Conservation (phyloP, 2,797 vertebrate genomes). For the Pantherophis alleghaniensis region DNA sequence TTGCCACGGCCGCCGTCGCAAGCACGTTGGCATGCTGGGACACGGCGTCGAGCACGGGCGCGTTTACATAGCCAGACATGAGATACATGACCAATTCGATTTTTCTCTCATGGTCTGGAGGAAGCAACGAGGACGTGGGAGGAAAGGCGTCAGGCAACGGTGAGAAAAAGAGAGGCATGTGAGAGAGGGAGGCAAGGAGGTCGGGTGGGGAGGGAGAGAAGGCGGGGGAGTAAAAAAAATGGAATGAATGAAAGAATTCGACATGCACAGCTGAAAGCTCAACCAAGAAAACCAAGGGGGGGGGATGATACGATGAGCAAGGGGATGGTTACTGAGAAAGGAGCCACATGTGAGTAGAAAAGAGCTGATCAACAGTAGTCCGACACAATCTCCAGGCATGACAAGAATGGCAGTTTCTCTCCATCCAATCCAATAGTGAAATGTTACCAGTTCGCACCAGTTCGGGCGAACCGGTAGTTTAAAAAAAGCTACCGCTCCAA, state of each 20-base stretch:
- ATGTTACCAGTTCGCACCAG: too few relatives aligned
- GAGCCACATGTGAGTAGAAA: conserved; percentile 16
- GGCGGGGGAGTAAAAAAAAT: conserved; percentile 31
- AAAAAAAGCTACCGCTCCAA: too few relatives aligned
- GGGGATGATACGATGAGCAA: background rate
- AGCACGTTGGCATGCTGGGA: conserved; percentile 89
- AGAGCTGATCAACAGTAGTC: background rate
- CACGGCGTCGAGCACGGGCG: conserved; percentile 84
- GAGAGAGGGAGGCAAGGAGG: background rate
- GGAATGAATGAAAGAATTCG: conserved; percentile 38
- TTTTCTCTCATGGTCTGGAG: conserved; percentile 89
- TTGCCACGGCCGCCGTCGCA: conserved; percentile 84
- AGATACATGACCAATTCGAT: conserved; percentile 91
- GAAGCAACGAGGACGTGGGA: conserved; percentile 50
- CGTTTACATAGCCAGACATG: conserved; percentile 87
- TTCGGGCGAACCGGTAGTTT: too few relatives aligned
- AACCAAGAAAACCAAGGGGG: conserved; percentile 45
- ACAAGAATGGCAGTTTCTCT: background rate
- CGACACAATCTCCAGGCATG: background rate
- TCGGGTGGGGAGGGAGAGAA: background rate
- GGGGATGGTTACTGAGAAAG: conserved; percentile 21
- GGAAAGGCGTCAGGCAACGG: conserved; percentile 41
- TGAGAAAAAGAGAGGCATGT: conserved; percentile 18
- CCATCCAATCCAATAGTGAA: background rate
- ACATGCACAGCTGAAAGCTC: conserved; percentile 54